These are phyloP conservation scores for Heliconius hortense DNA, from an alignment of 2,888 invertebrate species.

Conservation along the genomic window DNA sequence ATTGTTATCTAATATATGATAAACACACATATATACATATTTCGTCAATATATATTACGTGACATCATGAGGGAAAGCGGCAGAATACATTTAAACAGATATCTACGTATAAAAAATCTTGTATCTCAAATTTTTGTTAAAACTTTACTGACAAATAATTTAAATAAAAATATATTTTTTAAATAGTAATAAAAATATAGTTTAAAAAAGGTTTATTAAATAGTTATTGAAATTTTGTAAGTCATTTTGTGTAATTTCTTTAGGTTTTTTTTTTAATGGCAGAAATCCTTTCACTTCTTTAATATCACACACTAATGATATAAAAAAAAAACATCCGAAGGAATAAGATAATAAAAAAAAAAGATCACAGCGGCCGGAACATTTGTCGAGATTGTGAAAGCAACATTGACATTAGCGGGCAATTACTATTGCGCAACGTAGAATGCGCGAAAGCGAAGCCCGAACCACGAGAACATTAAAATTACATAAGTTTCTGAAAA, in stretches of 20 bases:
- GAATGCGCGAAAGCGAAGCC: constrained; percentile 67
- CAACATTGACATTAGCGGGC: constrained; percentile 75
- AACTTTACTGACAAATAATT: too few species aligned
- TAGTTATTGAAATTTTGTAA: too few species aligned
- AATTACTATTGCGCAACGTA: constrained; percentile 71
- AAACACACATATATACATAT: constrained; percentile 42
- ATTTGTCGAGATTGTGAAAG: constrained; percentile 69
- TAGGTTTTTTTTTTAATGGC: not conserved
- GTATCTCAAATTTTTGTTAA: not conserved
- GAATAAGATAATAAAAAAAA: constrained; percentile 64
- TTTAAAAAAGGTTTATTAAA: too few species aligned
- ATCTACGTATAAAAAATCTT: not conserved
- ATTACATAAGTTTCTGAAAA: constrained; percentile 60
- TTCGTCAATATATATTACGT: constrained; percentile 53
- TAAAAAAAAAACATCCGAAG: constrained; percentile 59
- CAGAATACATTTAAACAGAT: not conserved
- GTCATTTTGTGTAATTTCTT: too few species aligned
- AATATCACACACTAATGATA: constrained; percentile 34
- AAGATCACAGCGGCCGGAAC: constrained; percentile 61
- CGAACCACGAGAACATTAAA: constrained; percentile 65
- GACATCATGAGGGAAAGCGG: constrained; percentile 33
- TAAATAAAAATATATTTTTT: too few species aligned
- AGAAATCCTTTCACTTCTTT: constrained; percentile 23
- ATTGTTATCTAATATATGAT: constrained; percentile 38
- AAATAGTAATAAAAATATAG: too few species aligned